Evolutionary conservation across 2,888 invertebrate genomes (phyloP), one percentile per base, ranked within the genome.

Genomic region (Melinopterus prodromus): DNA sequence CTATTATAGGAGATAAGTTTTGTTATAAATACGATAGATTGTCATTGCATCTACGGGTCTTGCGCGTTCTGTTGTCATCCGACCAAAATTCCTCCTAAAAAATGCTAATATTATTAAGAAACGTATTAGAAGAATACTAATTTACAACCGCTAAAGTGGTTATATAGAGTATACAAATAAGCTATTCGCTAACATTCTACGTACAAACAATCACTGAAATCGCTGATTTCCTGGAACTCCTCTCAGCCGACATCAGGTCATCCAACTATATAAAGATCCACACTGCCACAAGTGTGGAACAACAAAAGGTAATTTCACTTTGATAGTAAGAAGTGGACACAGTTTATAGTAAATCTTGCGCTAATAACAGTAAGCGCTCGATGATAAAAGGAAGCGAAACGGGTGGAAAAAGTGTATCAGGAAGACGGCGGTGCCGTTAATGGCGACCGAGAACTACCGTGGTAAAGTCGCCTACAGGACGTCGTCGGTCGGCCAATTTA

Each of bases 251-350:
- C 53, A 12, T 53, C 7, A 7, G 53, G 53, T 53, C 53, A 3
- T 9, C 53, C 53, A 53, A 53, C 53, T 53, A 53, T 53, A 53
- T 53, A 53, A 53, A 53, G 53, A 53, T 53, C 53, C 53, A 53
- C 53, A 53, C 53, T 3, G 12, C 53, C 53, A 53, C 53, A 53
- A 53, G 12, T 53, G 53, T 53, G 9, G 9, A 53, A 53, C 53
- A 74, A 74, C 74, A 74, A 74, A 74, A 74, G 74, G 74, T 74
- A 74, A 74, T 74, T 71, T 36, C 74, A 37, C 37, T 74, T 74
- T 74, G 37, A 35, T 35, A 74, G 36, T 35, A 37, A 35, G 74
- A 35, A 35, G 36, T 35, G 35, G 74, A 36, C 36, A 37, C 74
- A 35, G 36, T 74, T 35, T 26, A 74, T 74, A 74, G 74, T 74